Percentiles rank a stretch among this genome's conserved stretches.
Evolutionary conservation across 2,888 invertebrate genomes (phyloP).

Genomic region (Aelia acuminata): DNA sequence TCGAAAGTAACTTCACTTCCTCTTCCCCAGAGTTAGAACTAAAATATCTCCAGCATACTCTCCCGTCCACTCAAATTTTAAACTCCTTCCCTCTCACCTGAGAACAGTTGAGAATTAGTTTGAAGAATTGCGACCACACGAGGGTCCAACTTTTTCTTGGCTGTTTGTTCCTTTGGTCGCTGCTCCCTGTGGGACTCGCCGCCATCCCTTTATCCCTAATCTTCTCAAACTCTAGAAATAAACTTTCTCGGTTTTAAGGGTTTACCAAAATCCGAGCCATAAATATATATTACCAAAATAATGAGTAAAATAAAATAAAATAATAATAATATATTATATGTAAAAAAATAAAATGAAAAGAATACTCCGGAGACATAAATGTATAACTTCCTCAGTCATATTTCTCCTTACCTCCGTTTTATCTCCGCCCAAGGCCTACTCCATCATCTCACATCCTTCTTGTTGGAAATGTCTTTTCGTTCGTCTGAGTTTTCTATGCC

Average conservation of each 20-base stretch:
- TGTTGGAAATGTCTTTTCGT: background rate
- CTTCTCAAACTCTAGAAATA: constrained; percentile 54
- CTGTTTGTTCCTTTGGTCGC: constrained; percentile 4
- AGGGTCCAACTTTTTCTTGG: constrained; percentile 49
- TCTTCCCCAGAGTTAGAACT: background rate
- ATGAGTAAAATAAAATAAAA: too few species aligned
- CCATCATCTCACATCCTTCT: constrained; percentile 8
- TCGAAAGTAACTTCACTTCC: background rate
- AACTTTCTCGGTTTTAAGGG: constrained; percentile 56
- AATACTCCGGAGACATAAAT: background rate
- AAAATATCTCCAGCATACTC: background rate
- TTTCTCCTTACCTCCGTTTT: background rate
- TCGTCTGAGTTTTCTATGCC: background rate
- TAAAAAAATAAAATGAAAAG: background rate
- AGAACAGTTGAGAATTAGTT: constrained; percentile 53
- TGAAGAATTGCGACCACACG: constrained; percentile 57
- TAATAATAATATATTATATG: background rate
- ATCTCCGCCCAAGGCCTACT: background rate
- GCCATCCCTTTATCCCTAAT: constrained; percentile 49
- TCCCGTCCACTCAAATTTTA: background rate
- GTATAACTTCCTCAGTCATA: constrained; percentile 2
- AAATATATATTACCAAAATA: too few species aligned
- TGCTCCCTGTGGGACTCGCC: background rate
- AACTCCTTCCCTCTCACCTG: constrained; percentile 32
- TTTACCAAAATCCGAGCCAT: constrained; percentile 50